Base-by-base conservation (phyloP, 2,888 invertebrate genomes). In the Tribolium freemani region DNA sequence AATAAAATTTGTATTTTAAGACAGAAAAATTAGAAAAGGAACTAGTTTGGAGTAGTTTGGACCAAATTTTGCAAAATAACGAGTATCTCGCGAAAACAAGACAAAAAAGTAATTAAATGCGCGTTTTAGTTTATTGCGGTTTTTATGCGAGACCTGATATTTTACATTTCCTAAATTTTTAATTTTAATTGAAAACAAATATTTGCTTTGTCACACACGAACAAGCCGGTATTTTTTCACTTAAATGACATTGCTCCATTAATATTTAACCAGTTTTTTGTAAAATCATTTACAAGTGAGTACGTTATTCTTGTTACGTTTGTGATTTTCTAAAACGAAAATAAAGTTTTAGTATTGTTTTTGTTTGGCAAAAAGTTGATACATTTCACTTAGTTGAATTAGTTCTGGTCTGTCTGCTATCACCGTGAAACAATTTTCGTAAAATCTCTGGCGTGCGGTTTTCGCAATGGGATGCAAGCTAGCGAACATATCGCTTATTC, bases 401-500 rank as follows among this genome's bases (percentile, higher is more conserved):
- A 58, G 58, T 58, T 58, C 45, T 58, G 58, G 44, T 30, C 5
- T 57, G 31, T 26, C 44, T 21, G 53, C 13, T 10, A 48, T 48
- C 48, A 11, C 20, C 21, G 10, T 60, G 26, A 60, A 60, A 21
- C 26, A 44, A 26, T 60, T 60, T 60, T 60, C 11, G 60, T 5
- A 26, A 60, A 60, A 60, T 60, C 60, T 60, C 60, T 46, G 16
- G 60, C 48, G 60, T 46, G 60, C 30, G 16, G 44, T 58, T 58
- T 45, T 16, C n/a, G 45, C 38, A 44, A 58, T 58, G 45, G 58
- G 44, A 44, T 58, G 58, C 58, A 48, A 45, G 46, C 60, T 60
- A 9, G 46, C 45, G 48, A 48, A 46, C 26, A 60, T 60, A 46
- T 60, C 60, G 46, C 11, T 30, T 16, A 16, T 20, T 57, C 44